Evolutionary conservation across 2,888 invertebrate species (phyloP).

Genomic region (Parochlus steinenii): DNA sequence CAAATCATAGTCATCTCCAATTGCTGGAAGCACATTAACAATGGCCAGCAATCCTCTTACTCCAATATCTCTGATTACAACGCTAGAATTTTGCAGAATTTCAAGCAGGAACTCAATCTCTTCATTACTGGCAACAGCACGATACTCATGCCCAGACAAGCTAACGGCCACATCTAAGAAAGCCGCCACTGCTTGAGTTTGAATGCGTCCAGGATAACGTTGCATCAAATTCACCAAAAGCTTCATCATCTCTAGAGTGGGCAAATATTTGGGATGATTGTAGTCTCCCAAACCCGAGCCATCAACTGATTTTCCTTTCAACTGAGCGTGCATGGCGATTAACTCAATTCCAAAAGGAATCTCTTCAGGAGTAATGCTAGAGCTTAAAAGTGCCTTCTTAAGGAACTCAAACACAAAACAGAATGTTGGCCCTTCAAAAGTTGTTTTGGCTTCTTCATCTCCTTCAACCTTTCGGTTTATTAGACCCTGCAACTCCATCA

Average conservation of each 20-base stretch:
- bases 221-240: conserved; percentile 62
- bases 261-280: conserved; percentile 60
- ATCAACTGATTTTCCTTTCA: conserved; percentile 31
- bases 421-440: conserved; percentile 57
- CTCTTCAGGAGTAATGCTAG: conserved; percentile 33
- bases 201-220: conserved; percentile 48
- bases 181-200: conserved; percentile 63
- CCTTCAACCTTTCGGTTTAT: conserved; percentile 27
- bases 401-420: conserved; percentile 70
- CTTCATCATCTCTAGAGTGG: conserved; percentile 64
- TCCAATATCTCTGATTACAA: conserved; percentile 61
- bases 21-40: conserved; percentile 40
- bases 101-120: conserved; percentile 63
- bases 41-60: conserved; percentile 54
- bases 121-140: conserved; percentile 41
- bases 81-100: conserved; percentile 55
- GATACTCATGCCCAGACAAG: conserved; percentile 48
- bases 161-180: conserved; percentile 63
- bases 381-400: conserved; percentile 37
- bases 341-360: conserved; percentile 45
- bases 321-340: conserved; percentile 54
- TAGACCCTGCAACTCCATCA: conserved; percentile 18
- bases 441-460: conserved; percentile 20
- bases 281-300: conserved; percentile 32
- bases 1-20: conserved; percentile 39